These are phyloP conservation scores for Drosophila anceps DNA, from an alignment of 2,888 invertebrate genomes.

Conservation along the genomic window DNA sequence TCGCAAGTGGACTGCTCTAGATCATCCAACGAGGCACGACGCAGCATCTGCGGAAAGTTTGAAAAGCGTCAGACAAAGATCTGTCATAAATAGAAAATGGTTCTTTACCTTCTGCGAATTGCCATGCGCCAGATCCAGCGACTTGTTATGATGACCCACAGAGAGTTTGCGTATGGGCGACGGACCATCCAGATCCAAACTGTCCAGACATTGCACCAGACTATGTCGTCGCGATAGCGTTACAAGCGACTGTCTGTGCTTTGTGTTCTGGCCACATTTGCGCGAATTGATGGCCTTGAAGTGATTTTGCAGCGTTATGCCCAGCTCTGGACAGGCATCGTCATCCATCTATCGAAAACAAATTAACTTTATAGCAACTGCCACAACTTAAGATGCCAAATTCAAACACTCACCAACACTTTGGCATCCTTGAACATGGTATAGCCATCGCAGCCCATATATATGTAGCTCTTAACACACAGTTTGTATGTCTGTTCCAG, in stretches of 20 bases:
- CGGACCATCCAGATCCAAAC: conserved; percentile 89
- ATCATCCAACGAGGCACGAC: conserved; percentile 92
- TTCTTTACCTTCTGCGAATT: conserved; percentile 81
- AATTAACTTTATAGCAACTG: not conserved
- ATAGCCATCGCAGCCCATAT: conserved; percentile 94
- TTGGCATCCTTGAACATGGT: conserved; percentile 91
- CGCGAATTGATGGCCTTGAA: conserved; percentile 94
- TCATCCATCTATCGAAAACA: conserved; percentile 89
- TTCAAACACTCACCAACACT: conserved; percentile 88
- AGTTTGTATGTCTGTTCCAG: conserved; percentile 90
- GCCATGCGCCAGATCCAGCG: conserved; percentile 82
- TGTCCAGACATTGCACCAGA: conserved; percentile 91
- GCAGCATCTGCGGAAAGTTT: conserved; percentile 86
- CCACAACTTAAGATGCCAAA: not conserved
- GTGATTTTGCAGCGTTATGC: conserved; percentile 94
- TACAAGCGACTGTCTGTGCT: conserved; percentile 94
- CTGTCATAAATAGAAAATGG: not conserved
- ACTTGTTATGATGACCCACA: conserved; percentile 83
- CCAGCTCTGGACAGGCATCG: conserved; percentile 94
- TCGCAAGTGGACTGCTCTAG: conserved; percentile 93
- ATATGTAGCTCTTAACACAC: conserved; percentile 93
- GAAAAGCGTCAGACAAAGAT: not conserved
- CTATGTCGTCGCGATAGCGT: conserved; percentile 93
- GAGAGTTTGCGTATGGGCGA: conserved; percentile 88
- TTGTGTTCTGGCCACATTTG: conserved; percentile 88